phyloP scores from a whole-genome alignment of 1,140 invertebrate genomes.

The Aethina tumida region DNA sequence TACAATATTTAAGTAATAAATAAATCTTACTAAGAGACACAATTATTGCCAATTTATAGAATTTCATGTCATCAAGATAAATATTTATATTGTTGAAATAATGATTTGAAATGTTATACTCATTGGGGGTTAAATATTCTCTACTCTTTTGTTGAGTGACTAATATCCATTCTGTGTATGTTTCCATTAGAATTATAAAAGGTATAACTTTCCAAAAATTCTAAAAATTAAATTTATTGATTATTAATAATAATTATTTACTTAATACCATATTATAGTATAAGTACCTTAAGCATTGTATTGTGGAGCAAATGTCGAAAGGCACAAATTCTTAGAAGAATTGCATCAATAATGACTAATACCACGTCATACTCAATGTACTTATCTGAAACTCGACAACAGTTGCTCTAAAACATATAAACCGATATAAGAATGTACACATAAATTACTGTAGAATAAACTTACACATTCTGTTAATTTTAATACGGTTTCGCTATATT shows the following conservation, averaged over 20 bases:
- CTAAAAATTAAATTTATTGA: too few species aligned
- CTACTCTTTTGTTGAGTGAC: slow-evolving; percentile 27
- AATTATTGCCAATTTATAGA: slow-evolving; percentile 31
- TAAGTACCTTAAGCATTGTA: slow-evolving; percentile 51
- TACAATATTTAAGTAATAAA: slow-evolving; percentile 1
- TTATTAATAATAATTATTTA: slow-evolving; percentile 17
- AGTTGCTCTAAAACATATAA: slow-evolving; percentile 51
- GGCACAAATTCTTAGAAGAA: slow-evolving; percentile 66
- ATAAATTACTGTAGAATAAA: slow-evolving; percentile 21
- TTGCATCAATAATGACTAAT: slow-evolving; percentile 71
- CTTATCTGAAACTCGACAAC: slow-evolving; percentile 68
- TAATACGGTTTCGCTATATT: slow-evolving; percentile 56
- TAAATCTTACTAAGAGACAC: slow-evolving; percentile 15
- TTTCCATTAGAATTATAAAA: slow-evolving; percentile 46
- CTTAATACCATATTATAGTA: slow-evolving; percentile 8
- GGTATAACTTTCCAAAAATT: slow-evolving; percentile 51
- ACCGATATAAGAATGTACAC: slow-evolving; percentile 6
- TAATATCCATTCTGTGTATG: slow-evolving; percentile 43
- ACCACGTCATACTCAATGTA: slow-evolving; percentile 83
- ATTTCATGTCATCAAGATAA: slow-evolving; percentile 27
- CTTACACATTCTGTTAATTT: slow-evolving; percentile 66
- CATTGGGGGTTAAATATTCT: not conserved
- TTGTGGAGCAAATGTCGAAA: slow-evolving; percentile 78
- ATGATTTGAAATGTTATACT: slow-evolving; percentile 29
- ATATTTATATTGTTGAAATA: slow-evolving; percentile 28